Evolutionary conservation across 2,888 invertebrate species (phyloP), one percentile per base, ranked within the genome.

Genomic region (Lasioglossum malachurum): DNA sequence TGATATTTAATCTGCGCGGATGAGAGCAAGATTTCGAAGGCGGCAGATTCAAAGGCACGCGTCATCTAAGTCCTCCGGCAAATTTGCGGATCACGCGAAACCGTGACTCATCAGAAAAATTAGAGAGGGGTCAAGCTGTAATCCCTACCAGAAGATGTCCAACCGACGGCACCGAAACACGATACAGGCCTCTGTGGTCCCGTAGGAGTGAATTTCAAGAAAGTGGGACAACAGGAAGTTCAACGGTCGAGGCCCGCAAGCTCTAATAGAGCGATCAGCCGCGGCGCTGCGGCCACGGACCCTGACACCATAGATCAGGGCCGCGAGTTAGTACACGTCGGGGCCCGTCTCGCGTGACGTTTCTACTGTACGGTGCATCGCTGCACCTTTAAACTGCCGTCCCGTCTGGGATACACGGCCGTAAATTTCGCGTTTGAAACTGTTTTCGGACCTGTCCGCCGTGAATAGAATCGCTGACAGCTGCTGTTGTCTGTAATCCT

Each of bases 251-350:
- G n/a, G 41, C 69, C 38, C 49, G 84, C 75, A 67, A 86, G 79
- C 79, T 87, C 85, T 89, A 90, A 90, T 90, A 84, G 89, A 90
- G 88, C 89, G 89, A 87, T 90, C 90, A 90, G 82, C 88, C 81
- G 81, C 84, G 86, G 84, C 80, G 82, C 84, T 84, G 86, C 80
- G 82, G 83, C 84, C 75, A 75, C 83, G 84, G 88, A 90, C 86
- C 82, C 88, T 83, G 91, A 90, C 86, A 90, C 86, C 84, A 75
- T 90, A 87, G 89, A 90, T 90, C 90, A 90, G 87, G 81, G 84
- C 87, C 73, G 78, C 75, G 82, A 90, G 90, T 90, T 90, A 82
- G 79, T 73, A 85, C 90, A 74, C 82, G 87, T 90, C 75, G 85
- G 23, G 82, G 87, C 90, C 87, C 82, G 89, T 80, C 84, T 90